Evolutionary conservation across 2,797 vertebrate species (phyloP), one percentile per base, ranked within the genome.

Genomic region (Adrianichthys oophorus): DNA sequence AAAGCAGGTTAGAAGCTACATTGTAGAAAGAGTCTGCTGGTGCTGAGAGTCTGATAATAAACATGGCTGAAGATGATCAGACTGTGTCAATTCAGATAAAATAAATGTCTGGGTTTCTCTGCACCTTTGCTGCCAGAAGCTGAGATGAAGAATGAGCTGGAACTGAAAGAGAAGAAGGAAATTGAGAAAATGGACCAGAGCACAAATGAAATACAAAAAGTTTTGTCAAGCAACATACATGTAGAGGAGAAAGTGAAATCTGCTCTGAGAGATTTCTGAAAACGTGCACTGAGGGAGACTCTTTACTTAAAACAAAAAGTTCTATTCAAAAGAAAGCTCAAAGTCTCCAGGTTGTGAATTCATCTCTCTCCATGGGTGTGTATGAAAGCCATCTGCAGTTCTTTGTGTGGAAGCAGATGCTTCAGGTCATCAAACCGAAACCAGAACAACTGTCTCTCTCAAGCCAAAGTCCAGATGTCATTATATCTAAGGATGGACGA

Each of bases 341-440:
- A 5, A 15, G 53, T 15, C 51, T 84, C 1, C 0, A 29, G 17
- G 75, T 85, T 49, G 68, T 58, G 17, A 55, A 56, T 1, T 4
- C n/a, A 7, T 62, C 59, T 24, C 45, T 88, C 1, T 71, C 58
- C 41, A 7, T 88, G 41, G 79, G 65, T 15, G 80, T 80, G 1
- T 69, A 73, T 54, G 86, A 84, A 59, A 85, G 80, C 58, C 84
- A 87, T 69, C 61, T 89, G 48, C 71, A 83, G 68, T 84, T 83
- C 60, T 86, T 87, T 41, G 41, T 85, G 18, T 87, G 87, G 85
- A 89, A 85, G 59, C 72, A 85, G 67, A 84, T 90, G 84, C 68
- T 81, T 21, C 57, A 72, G 51, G 52, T 77, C 18, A 58, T 87
- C 48, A 51, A 76, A 18, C 62, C 78, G 16, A 44, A 54, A 45